Percentiles rank a stretch among this genome's conserved stretches.
Evolutionary conservation across 30 jellyfish, hydroid and myxozoan species (phyloP).

Genomic region (Sanderia malayensis): DNA sequence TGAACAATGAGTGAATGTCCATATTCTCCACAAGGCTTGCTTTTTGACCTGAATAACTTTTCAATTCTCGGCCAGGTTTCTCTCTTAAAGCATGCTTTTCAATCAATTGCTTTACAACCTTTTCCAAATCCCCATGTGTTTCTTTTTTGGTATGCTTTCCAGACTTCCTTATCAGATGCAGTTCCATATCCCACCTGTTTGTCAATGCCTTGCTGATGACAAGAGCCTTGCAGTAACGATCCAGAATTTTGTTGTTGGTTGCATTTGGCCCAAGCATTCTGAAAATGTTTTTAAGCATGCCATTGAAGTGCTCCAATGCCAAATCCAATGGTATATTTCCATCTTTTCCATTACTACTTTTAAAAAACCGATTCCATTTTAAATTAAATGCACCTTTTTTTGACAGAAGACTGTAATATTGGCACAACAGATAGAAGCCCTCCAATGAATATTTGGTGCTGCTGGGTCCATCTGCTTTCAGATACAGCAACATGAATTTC

Average conservation of each 20-base stretch:
- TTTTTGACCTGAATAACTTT: not conserved
- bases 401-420: slow-evolving; percentile 4
- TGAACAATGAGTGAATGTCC: no score
- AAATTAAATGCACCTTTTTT: slow-evolving; percentile 17
- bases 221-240: slow-evolving; percentile 34
- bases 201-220: slow-evolving; percentile 14
- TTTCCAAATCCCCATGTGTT: slow-evolving; percentile 18
- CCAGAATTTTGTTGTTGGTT: slow-evolving; percentile 11
- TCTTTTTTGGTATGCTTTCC: slow-evolving; percentile 29
- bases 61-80: slow-evolving; percentile 1
- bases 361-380: slow-evolving; percentile 34
- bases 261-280: slow-evolving; percentile 33
- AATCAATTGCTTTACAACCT: slow-evolving; percentile 10
- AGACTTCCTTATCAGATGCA: slow-evolving; percentile 5
- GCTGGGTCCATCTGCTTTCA: not conserved
- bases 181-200: slow-evolving; percentile 13
- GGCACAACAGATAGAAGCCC: not conserved
- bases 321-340: slow-evolving; percentile 51
- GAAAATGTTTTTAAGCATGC: slow-evolving; percentile 7
- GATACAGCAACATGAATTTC: slow-evolving; percentile 1
- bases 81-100: slow-evolving; percentile 12
- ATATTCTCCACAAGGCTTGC: slow-evolving; percentile 11
- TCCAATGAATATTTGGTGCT: slow-evolving; percentile 1
- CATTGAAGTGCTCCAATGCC: no score
- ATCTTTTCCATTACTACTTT: slow-evolving; percentile 9